Percentiles rank a stretch among this genome's conserved stretches.
phyloP scores from a whole-genome alignment of 2,797 vertebrate genomes.

The Gorsachius magnificus region DNA sequence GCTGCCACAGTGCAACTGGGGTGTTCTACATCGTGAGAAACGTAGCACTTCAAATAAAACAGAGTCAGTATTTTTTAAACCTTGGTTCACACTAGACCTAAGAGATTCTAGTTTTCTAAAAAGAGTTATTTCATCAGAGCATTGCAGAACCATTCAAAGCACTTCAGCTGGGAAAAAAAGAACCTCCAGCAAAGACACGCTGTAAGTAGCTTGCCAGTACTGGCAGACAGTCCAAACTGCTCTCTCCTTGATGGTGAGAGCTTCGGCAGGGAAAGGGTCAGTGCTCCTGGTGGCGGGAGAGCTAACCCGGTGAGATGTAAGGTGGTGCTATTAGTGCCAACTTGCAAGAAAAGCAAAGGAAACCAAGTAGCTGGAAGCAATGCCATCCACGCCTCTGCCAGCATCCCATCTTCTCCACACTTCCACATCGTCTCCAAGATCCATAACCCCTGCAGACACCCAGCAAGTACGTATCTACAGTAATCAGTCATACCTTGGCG shows the following conservation, averaged over 20 bases:
- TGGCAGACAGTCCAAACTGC: not conserved
- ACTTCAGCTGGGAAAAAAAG: not conserved
- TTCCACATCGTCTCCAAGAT: not conserved
- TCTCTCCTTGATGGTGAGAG: not conserved
- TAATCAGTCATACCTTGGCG: fast-evolving
- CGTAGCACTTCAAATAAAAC: not conserved
- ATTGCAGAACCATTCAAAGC: not conserved
- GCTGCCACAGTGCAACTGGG: not conserved
- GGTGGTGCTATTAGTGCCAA: not conserved
- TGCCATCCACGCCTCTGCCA: not conserved
- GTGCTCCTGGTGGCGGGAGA: not conserved
- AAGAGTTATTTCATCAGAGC: not conserved
- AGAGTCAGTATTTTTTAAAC: not conserved
- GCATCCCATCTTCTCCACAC: not conserved
- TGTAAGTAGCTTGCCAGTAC: not conserved
- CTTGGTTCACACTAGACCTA: not conserved
- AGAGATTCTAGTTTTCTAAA: not conserved
- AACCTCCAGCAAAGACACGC: not conserved
- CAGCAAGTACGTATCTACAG: not conserved
- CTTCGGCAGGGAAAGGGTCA: not conserved
- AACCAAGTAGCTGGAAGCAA: not conserved
- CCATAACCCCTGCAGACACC: not conserved
- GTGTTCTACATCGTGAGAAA: not conserved
- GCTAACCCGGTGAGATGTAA: not conserved
- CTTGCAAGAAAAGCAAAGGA: not conserved